Percentiles rank a stretch among this genome's conserved stretches.
phyloP scores from a whole-genome alignment of 2,113 vertebrate genomes.

The Saguinus midas region DNA sequence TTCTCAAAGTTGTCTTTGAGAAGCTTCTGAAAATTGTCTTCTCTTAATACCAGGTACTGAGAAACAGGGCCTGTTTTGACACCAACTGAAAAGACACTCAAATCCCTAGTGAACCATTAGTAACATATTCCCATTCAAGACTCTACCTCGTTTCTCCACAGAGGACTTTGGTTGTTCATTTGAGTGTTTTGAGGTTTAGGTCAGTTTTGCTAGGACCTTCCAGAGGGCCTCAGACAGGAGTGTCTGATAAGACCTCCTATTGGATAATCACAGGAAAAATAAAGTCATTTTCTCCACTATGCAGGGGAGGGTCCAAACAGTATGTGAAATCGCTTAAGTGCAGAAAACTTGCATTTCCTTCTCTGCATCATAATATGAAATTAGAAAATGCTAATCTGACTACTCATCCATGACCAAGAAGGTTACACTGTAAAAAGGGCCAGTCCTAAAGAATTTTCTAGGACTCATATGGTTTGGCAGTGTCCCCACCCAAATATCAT shows the following conservation, averaged over 20 bases:
- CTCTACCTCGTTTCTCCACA: background rate
- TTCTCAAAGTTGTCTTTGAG: constrained; percentile 7
- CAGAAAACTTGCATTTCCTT: background rate
- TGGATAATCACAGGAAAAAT: background rate
- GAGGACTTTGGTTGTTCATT: background rate
- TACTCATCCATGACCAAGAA: background rate
- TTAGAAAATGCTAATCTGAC: background rate
- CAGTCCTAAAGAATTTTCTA: background rate
- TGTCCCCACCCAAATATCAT: no score
- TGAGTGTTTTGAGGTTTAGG: background rate
- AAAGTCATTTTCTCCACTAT: background rate
- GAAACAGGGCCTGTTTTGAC: constrained; percentile 54
- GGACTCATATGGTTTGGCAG: background rate
- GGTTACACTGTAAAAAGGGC: background rate
- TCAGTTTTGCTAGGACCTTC: background rate
- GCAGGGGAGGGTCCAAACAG: background rate
- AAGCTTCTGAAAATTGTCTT: constrained; percentile 65
- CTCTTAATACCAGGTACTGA: constrained; percentile 62
- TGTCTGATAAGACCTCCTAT: background rate
- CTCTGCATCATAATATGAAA: background rate
- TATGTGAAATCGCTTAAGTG: background rate
- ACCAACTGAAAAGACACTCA: background rate
- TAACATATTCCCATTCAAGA: background rate
- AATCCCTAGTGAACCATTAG: background rate
- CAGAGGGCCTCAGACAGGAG: background rate